Evolutionary conservation across 2,888 invertebrate genomes (phyloP), one percentile per base, ranked within the genome.

Genomic region (Lithophane leautieri): DNA sequence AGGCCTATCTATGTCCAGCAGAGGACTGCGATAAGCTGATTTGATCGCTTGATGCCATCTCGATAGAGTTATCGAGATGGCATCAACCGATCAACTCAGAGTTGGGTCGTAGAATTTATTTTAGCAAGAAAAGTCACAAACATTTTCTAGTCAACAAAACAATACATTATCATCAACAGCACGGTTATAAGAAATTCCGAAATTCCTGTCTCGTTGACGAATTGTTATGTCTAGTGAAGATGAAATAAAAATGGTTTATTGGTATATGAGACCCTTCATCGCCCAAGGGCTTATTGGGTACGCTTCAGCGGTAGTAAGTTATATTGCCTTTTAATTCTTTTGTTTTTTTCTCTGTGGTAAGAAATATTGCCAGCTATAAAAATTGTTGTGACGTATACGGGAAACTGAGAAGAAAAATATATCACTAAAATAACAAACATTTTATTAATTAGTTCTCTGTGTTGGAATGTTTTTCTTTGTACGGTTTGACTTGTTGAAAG

Each of bases 211-310:
- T 44, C 7, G 42, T 65, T 70, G 56, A 67, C 58, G 40, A 72
- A 83, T 68, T 79, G 67, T 70, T 75, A 28, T 70, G 78, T 72
- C 72, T 77, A 69, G 12, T 42, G 34, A 28, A 68, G 71, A 56
- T 44, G 25, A 54, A 61, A 76, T 72, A 70, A 83, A 71, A 34
- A 67, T 70, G 58, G 40, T 82, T 83, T 73, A 83, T 75, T 58
- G 72, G 63, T 56, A 40, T 47, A 58, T 52, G 70, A 67, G 72
- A 68, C 44, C 67, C 60, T 73, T 71, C 58, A 62, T 62, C 54
- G 67, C 47, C n/a, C 25, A 8, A 25, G n/a, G 56, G 52, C 60
- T 82, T 79, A 79, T 75, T 70, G 72, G 70, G 66, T 72, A 66
- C 65, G 65, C 66, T 61, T 65, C 42, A 61, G 16, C 25, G 61